Evolutionary conservation across 2,888 invertebrate genomes (phyloP), one percentile per base, ranked within the genome.

Genomic region (Selenia dentaria): DNA sequence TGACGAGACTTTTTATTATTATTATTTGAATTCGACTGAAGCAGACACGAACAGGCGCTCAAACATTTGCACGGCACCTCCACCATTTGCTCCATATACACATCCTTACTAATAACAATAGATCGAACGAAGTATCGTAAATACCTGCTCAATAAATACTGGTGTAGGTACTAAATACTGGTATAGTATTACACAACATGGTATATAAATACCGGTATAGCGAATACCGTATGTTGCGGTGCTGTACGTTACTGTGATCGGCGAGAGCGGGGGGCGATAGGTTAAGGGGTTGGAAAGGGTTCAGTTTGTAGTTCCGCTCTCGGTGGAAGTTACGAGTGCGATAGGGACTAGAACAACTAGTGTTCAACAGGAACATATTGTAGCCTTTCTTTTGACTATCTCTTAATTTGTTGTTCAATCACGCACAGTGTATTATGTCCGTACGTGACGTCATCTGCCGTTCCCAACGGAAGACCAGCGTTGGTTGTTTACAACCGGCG

Each of bases 231-330:
- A 26, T 8, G 37, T 20, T 39, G 33, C 31, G 31, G 25, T 27
- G 24, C 31, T 11, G 31, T 50, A 14, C 39, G 18, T 43, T 35
- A 47, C 52, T 14, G 20, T 52, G 50, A 55, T 52, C 35, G 46
- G 55, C 44, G 47, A 47, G 41, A 44, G 31, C 24, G 41, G 4
- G 28, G 33, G 12, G 38, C 31, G 11, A 36, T 36, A 36, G 35
- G 43, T 43, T 43, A 31, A 31, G 26, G 31, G 42, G 42, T 43
- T 36, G 36, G 29, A 20, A 28, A 38, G 37, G 38, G 39, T 32
- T 32, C 16, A 29, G 16, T 16, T 40, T 25, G 33, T 40, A 33
- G 28, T 22, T 29, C 22, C 20, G 28, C 13, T 31, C 28, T 29
- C 3, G 3, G 36, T 38, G 29, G 11, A 18, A 40, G 39, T 26